phyloP scores from a whole-genome alignment of 2,888 invertebrate genomes.

The Sinohyriopsis cumingii region DNA sequence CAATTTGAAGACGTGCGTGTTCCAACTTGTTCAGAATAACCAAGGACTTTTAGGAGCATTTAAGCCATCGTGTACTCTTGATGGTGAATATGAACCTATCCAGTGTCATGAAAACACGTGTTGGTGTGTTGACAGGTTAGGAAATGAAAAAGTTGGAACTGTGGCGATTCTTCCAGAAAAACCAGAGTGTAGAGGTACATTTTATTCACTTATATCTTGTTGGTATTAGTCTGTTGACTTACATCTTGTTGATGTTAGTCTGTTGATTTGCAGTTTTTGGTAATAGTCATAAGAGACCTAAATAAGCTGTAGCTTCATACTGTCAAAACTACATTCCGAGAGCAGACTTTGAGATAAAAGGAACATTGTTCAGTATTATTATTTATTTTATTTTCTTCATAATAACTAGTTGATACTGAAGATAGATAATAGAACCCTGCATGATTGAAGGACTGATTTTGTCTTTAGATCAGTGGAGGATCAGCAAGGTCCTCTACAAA shows the following conservation, averaged over 20 bases:
- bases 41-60: slow-evolving; percentile 42
- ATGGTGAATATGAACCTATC: slow-evolving; percentile 51
- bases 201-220: neutral
- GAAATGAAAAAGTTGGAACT: slow-evolving; percentile 38
- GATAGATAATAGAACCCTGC: too few species aligned
- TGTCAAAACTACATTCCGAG: too few species aligned
- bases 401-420: too few species aligned
- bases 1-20: slow-evolving; percentile 54
- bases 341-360: too few species aligned
- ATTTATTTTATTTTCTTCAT: too few species aligned
- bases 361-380: too few species aligned
- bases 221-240: neutral
- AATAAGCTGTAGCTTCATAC: too few species aligned
- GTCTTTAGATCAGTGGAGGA: too few species aligned
- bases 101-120: slow-evolving; percentile 58
- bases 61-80: slow-evolving; percentile 48
- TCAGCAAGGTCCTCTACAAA: too few species aligned
- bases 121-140: slow-evolving; percentile 57
- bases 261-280: neutral
- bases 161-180: slow-evolving; percentile 26
- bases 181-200: slow-evolving; percentile 46
- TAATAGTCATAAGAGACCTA: neutral
- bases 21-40: slow-evolving; percentile 45
- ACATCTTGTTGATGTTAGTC: neutral
- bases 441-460: too few species aligned